These are phyloP conservation scores for Melipona beecheii DNA, from an alignment of 2,888 invertebrate species.

Conservation along the genomic window DNA sequence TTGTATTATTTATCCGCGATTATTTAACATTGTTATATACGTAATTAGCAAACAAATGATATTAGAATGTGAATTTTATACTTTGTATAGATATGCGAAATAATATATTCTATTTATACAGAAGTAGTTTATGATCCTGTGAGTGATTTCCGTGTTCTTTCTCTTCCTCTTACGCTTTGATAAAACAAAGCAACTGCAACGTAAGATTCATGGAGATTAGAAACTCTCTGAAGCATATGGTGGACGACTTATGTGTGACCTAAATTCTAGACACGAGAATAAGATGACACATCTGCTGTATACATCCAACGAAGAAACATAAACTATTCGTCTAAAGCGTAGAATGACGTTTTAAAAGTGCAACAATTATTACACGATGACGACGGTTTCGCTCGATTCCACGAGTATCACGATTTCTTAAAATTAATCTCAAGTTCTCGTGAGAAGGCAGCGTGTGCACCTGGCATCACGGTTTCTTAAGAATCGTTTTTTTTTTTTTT, in stretches of 20 bases:
- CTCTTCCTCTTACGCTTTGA: not conserved
- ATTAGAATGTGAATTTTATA: slow-evolving; percentile 41
- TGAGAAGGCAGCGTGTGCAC: slow-evolving; percentile 70
- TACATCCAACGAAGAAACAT: slow-evolving; percentile 21
- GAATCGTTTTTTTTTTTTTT: slow-evolving; percentile 64
- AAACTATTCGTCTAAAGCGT: slow-evolving; percentile 16
- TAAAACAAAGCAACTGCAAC: slow-evolving; percentile 1
- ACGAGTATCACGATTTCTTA: slow-evolving; percentile 68
- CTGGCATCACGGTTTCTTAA: slow-evolving; percentile 71
- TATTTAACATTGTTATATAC: slow-evolving; percentile 67
- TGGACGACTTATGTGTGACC: slow-evolving; percentile 65
- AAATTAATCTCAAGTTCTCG: slow-evolving; percentile 56
- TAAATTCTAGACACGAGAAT: slow-evolving; percentile 60
- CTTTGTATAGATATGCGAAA: slow-evolving; percentile 34
- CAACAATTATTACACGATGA: not conserved
- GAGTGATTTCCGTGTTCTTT: not conserved
- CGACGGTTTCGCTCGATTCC: slow-evolving; percentile 40
- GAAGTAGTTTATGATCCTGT: slow-evolving; percentile 10
- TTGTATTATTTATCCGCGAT: slow-evolving; percentile 37
- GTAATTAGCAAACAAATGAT: slow-evolving; percentile 49
- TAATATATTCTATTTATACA: slow-evolving; percentile 52
- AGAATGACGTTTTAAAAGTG: not conserved
- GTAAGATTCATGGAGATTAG: slow-evolving; percentile 20
- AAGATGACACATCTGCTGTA: slow-evolving; percentile 71
- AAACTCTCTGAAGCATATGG: slow-evolving; percentile 45